phyloP scores from a whole-genome alignment of 1,140 invertebrate species.

The Drosophila nigrodunni region DNA sequence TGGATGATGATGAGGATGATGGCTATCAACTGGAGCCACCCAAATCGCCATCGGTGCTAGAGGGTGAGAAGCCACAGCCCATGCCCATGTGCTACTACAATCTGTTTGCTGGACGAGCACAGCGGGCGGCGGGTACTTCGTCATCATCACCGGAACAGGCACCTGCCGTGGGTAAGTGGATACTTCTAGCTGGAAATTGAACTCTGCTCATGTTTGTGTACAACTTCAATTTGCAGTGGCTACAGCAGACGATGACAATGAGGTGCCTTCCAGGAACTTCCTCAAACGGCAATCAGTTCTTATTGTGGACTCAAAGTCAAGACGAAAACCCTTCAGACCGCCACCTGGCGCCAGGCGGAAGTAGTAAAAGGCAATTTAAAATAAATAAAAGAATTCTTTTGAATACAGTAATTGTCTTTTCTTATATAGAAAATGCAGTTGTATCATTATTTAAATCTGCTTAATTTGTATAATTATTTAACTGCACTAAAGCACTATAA shows the following conservation, averaged over 20 bases:
- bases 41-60: constrained; percentile 62
- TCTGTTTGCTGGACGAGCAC: constrained; percentile 76
- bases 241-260: constrained; percentile 92
- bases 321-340: constrained; percentile 89
- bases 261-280: constrained; percentile 91
- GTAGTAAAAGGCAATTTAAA: constrained; percentile 20
- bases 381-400: too few relatives aligned
- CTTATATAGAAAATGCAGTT: too few relatives aligned
- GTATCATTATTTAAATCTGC: too few relatives aligned
- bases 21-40: constrained; percentile 56
- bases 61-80: constrained; percentile 79
- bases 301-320: constrained; percentile 92
- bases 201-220: constrained; percentile 10
- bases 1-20: constrained; percentile 73
- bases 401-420: too few relatives aligned
- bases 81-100: constrained; percentile 84
- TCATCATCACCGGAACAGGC: constrained; percentile 82
- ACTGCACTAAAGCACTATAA: too few relatives aligned
- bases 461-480: too few relatives aligned
- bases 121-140: constrained; percentile 71
- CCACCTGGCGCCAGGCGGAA: constrained; percentile 68
- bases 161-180: constrained; percentile 71
- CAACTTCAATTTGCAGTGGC: constrained; percentile 59
- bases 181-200: background rate
- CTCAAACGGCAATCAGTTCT: constrained; percentile 93